These are phyloP conservation scores for Tenthredo livida DNA, from an alignment of 2,888 invertebrate species.

Conservation along the genomic window DNA sequence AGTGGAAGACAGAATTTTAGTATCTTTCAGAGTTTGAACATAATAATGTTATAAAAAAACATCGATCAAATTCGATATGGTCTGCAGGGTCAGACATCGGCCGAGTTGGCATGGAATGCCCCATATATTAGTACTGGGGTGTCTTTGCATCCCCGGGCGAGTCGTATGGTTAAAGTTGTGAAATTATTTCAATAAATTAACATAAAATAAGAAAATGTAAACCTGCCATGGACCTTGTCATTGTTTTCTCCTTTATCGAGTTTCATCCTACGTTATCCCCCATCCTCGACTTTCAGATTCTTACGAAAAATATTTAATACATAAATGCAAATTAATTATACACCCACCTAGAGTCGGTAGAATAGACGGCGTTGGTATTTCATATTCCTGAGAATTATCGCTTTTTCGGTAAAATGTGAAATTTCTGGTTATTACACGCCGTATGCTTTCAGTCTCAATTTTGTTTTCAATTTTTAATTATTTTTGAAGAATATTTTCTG, in stretches of 20 bases:
- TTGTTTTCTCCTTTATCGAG: constrained; percentile 3
- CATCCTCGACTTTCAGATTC: constrained; percentile 3
- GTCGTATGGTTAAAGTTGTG: background rate
- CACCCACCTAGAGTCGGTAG: background rate
- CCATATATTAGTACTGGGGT: background rate
- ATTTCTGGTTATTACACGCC: background rate
- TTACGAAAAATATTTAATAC: constrained; percentile 3
- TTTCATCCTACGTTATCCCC: background rate
- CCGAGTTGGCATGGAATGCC: background rate
- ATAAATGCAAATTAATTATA: constrained; percentile 3
- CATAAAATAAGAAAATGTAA: background rate
- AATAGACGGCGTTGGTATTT: background rate
- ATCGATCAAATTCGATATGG: background rate
- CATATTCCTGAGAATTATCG: background rate
- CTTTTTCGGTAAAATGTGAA: background rate
- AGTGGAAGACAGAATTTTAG: too few species aligned
- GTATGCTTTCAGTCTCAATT: background rate
- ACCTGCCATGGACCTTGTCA: constrained; percentile 3
- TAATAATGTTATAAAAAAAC: too few species aligned
- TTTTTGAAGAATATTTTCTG: background rate
- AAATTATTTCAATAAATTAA: background rate
- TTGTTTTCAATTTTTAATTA: background rate
- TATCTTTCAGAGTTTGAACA: too few species aligned
- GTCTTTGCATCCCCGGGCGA: background rate
- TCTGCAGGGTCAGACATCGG: background rate